phyloP scores from a whole-genome alignment of 2,888 invertebrate genomes.

The Carabus problematicus region DNA sequence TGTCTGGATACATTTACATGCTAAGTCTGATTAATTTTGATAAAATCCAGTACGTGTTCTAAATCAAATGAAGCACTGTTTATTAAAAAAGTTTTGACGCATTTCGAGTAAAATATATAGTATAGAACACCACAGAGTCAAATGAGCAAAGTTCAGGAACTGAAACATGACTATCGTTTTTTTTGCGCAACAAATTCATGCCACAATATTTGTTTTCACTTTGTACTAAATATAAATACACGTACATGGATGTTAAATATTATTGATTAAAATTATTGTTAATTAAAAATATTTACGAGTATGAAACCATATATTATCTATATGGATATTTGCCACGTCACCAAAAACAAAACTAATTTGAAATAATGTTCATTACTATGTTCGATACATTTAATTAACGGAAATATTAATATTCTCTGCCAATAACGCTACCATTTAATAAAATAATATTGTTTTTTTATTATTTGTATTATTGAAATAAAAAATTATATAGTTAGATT shows the following conservation, averaged over 20 bases:
- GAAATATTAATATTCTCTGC: too few species aligned
- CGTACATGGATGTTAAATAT: background rate
- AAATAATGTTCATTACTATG: slow-evolving; percentile 6
- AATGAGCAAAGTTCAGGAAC: slow-evolving; percentile 3
- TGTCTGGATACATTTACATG: too few species aligned
- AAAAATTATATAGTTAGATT: too few species aligned
- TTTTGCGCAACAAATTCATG: too few species aligned
- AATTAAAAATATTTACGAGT: background rate
- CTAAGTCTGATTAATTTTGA: too few species aligned
- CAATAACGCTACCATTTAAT: too few species aligned
- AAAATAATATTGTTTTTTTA: too few species aligned
- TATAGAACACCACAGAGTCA: background rate
- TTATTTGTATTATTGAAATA: too few species aligned
- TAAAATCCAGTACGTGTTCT: too few species aligned
- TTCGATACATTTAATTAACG: slow-evolving; percentile 8
- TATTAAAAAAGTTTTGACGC: slow-evolving; percentile 1
- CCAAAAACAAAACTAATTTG: slow-evolving; percentile 1
- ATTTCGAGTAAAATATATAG: slow-evolving; percentile 8
- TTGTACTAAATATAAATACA: slow-evolving; percentile 5
- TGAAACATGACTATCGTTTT: background rate
- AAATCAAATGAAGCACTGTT: too few species aligned
- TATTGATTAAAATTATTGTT: background rate
- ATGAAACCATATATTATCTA: slow-evolving; percentile 1
- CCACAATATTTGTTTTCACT: background rate
- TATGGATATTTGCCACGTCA: background rate